Conservation (phyloP, 2,113 vertebrate species). For the Tiliqua scincoides region DNA sequence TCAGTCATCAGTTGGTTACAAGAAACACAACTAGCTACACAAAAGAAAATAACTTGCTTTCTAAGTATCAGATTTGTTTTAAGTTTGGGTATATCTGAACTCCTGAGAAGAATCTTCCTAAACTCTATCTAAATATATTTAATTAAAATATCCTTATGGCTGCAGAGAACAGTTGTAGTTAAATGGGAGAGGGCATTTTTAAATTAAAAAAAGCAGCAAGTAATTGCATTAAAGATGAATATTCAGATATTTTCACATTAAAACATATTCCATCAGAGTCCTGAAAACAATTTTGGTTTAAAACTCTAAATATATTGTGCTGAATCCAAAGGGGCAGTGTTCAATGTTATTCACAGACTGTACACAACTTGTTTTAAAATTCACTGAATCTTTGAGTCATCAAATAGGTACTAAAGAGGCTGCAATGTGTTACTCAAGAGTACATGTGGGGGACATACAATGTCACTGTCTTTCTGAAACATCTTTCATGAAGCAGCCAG, state of each 20-base stretch:
- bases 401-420: neutral
- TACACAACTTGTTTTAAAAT: neutral
- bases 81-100: neutral
- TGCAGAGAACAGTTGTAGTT: conserved; percentile 8
- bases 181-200: neutral
- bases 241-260: neutral
- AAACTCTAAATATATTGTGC: neutral
- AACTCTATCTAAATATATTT: neutral
- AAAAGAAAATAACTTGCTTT: neutral
- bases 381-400: neutral
- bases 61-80: neutral
- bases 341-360: neutral
- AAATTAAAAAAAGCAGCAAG: neutral
- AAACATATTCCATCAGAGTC: neutral
- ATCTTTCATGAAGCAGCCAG: neutral
- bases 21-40: neutral
- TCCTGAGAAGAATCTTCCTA: neutral
- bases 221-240: neutral
- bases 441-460: neutral
- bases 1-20: neutral
- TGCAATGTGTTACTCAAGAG: neutral
- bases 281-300: neutral
- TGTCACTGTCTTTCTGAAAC: neutral
- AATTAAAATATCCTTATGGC: neutral
- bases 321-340: neutral